These are phyloP conservation scores for Leptopterna dolabrata DNA, from an alignment of 2,888 invertebrate genomes.

Conservation along the genomic window DNA sequence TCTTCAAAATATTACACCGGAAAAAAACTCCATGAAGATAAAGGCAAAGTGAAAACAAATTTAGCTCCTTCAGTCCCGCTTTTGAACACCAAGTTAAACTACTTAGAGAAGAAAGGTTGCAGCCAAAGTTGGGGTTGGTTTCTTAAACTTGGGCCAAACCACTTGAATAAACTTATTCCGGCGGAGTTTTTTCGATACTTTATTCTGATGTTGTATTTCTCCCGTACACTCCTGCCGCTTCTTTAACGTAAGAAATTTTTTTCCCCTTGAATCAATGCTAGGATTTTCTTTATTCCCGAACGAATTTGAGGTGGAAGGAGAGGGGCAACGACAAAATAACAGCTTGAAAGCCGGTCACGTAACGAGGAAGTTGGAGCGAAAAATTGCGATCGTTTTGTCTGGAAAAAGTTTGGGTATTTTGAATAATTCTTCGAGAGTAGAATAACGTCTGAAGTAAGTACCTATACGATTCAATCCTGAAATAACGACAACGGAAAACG, in stretches of 20 bases:
- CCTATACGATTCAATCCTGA: too few species aligned
- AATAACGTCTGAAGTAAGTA: too few species aligned
- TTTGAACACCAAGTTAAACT: conserved; percentile 27
- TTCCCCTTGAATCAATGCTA: background rate
- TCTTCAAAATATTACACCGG: too few species aligned
- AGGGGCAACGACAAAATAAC: background rate
- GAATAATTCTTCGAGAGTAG: too few species aligned
- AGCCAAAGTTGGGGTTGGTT: background rate
- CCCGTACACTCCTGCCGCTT: background rate
- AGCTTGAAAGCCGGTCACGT: background rate
- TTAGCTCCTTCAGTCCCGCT: background rate
- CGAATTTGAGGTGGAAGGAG: background rate
- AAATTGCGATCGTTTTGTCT: background rate
- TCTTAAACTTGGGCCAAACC: background rate
- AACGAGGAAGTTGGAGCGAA: background rate
- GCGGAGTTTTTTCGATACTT: background rate
- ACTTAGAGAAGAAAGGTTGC: conserved; percentile 23
- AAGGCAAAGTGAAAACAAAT: conserved; percentile 18
- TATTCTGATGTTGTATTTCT: background rate
- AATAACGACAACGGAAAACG: too few species aligned
- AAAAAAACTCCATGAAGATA: background rate
- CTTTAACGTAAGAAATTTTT: background rate
- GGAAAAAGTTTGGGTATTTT: background rate
- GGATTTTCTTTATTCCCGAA: background rate
- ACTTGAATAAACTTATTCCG: conserved; percentile 26